Evolutionary conservation across 2,888 invertebrate species (phyloP).

Genomic region (Nomada goodeniana): DNA sequence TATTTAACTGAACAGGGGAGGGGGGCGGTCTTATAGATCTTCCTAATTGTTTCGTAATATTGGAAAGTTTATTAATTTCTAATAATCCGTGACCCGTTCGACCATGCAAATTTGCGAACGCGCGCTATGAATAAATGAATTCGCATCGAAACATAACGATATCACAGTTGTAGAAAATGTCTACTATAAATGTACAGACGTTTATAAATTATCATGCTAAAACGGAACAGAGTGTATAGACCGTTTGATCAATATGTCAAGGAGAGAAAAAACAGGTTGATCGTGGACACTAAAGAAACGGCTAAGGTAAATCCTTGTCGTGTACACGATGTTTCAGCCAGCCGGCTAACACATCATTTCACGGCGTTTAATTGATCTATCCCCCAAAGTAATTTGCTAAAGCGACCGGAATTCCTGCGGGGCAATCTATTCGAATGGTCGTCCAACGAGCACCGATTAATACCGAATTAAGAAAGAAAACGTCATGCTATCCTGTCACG

Average conservation of each 20-base stretch:
- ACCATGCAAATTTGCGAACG: too few species aligned
- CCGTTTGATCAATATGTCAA: slow-evolving; percentile 21
- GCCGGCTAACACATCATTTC: slow-evolving; percentile 31
- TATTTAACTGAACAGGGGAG: too few species aligned
- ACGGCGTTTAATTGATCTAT: slow-evolving; percentile 66
- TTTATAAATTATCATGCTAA: background rate
- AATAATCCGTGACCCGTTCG: too few species aligned
- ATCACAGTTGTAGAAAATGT: too few species aligned
- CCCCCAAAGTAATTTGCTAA: slow-evolving; percentile 63
- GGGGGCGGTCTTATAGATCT: too few species aligned
- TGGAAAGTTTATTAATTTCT: too few species aligned
- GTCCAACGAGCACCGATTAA: slow-evolving; percentile 61
- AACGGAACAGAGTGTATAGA: too few species aligned
- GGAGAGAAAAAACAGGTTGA: background rate
- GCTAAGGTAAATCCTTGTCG: slow-evolving; percentile 22
- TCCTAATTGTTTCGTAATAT: too few species aligned
- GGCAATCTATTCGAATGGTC: slow-evolving; percentile 63
- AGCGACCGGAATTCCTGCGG: slow-evolving; percentile 67
- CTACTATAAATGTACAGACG: too few species aligned
- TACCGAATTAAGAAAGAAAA: slow-evolving; percentile 53
- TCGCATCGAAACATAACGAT: background rate
- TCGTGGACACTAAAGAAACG: slow-evolving; percentile 1
- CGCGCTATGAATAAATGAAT: background rate
- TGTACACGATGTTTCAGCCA: background rate
- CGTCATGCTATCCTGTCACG: slow-evolving; percentile 40